Base-by-base conservation (phyloP, 2,797 vertebrate genomes). In the Staurois parvus region DNA sequence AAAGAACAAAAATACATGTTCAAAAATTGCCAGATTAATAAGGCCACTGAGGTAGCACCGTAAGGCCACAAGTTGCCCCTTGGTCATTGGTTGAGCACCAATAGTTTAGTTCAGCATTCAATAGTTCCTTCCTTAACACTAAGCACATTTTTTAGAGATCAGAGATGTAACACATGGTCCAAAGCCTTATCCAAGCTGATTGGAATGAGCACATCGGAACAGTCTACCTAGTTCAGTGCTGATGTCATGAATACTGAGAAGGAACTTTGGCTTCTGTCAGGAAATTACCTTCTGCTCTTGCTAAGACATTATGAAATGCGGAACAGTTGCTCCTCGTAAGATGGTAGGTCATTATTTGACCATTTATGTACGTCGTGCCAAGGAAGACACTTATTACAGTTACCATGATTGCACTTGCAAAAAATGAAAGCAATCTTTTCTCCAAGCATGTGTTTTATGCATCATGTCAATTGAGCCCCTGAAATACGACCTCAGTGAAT, bases 401-500 rank as follows among this genome's bases (percentile, higher is more conserved):
- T 69, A 34, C 56, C 59, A 21, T 72, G 73, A 81, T 34, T 52
- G 29, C 52, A 66, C 70, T 17, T 30, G 15, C 42, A 30, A 69
- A 72, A 67, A 77, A 59, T 26, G 24, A 34, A 12, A 77, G 84
- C 72, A 76, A 56, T 40, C 62, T 52, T 52, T 45, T 82, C 66
- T 21, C 6, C 24, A 34, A 89, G 2, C n/a, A 17, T 84, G 29
- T 87, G 1, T 85, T 88, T 69, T 79, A 42, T 72, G 0, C 86
- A 34, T 83, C 88, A 70, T n/a, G 13, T 84, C 66, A 81, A 88
- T 42, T n/a, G 84, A 83, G 2, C 29, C 0, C 90, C 88, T 92
- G 91, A 94, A 95, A 93, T 93, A 90, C 88, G 92, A 91, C 94
- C 94, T 91, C 90, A 89, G 93, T 94, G 92, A 95, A 94, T 93